Conservation (phyloP, 2,888 invertebrate genomes). For the Agrilus biguttatus region DNA sequence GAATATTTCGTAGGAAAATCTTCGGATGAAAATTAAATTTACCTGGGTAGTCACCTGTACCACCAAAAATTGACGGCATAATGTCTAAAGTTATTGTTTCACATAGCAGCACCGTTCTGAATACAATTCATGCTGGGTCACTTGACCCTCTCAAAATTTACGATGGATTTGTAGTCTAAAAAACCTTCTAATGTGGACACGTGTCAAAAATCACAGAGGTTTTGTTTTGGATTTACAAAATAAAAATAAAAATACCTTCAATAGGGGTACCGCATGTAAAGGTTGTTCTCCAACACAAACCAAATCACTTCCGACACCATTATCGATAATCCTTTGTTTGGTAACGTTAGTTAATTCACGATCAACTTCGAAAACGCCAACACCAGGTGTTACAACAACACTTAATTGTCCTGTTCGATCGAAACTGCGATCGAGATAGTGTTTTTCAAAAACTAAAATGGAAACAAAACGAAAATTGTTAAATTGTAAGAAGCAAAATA, state of each 20-base stretch:
- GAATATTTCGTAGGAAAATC: too few relatives aligned
- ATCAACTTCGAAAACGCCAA: constrained; percentile 98
- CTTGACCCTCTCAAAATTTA: too few relatives aligned
- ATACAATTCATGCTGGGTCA: too few relatives aligned
- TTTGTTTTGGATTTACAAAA: background rate
- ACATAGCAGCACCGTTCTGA: too few relatives aligned
- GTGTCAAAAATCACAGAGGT: too few relatives aligned
- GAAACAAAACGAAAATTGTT: background rate
- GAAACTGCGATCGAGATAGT: constrained; percentile 92
- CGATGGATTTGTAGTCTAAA: too few relatives aligned
- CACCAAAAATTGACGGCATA: too few relatives aligned
- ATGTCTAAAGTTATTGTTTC: too few relatives aligned
- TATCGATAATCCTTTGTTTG: constrained; percentile 96
- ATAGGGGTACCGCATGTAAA: constrained; percentile 89
- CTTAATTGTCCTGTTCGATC: constrained; percentile 96
- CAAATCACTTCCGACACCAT: constrained; percentile 93
- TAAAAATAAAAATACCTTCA: constrained; percentile 45
- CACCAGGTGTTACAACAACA: constrained; percentile 95
- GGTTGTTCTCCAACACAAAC: constrained; percentile 99
- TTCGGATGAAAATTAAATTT: too few relatives aligned
- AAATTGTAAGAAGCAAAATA: background rate
- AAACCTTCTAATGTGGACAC: too few relatives aligned
- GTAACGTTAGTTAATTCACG: constrained; percentile 93
- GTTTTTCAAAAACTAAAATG: constrained; percentile 85
- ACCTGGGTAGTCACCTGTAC: too few relatives aligned